Evolutionary conservation across 2,113 vertebrate species (phyloP).

Genomic region (Peromyscus maniculatus): DNA sequence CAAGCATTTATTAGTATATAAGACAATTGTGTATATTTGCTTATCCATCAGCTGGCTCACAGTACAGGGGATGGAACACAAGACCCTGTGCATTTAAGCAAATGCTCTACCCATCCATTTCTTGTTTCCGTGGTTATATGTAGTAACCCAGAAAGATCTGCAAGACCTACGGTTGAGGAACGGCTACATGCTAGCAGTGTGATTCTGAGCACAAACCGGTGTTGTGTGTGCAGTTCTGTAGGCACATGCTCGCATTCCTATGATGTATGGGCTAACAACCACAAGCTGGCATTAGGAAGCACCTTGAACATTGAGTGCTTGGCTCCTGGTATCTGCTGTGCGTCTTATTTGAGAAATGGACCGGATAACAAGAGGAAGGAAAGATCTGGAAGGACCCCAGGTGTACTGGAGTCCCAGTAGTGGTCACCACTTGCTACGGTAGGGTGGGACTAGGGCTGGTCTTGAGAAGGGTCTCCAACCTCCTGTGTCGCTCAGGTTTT

Average conservation of each 20-base stretch:
- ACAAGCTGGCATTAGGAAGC: not conserved
- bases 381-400: not conserved
- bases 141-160: not conserved
- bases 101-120: not conserved
- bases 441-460: not conserved
- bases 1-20: not conserved
- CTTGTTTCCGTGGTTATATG: not conserved
- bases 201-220: not conserved
- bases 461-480: not conserved
- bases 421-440: not conserved
- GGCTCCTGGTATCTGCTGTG: not conserved
- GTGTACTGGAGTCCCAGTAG: fast-evolving
- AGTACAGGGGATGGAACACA: not conserved
- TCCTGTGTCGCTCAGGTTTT: not conserved
- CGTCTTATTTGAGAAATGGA: not conserved
- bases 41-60: not conserved
- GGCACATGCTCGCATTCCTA: fast-evolving
- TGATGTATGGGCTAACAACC: too few relatives aligned
- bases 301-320: not conserved
- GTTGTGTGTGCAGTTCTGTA: not conserved
- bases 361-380: not conserved
- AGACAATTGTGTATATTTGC: not conserved
- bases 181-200: fast-evolving
- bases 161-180: not conserved
- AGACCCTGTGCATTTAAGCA: not conserved